Evolutionary conservation across 2,113 vertebrate genomes (phyloP).

Genomic region (Trematocara marginatum): DNA sequence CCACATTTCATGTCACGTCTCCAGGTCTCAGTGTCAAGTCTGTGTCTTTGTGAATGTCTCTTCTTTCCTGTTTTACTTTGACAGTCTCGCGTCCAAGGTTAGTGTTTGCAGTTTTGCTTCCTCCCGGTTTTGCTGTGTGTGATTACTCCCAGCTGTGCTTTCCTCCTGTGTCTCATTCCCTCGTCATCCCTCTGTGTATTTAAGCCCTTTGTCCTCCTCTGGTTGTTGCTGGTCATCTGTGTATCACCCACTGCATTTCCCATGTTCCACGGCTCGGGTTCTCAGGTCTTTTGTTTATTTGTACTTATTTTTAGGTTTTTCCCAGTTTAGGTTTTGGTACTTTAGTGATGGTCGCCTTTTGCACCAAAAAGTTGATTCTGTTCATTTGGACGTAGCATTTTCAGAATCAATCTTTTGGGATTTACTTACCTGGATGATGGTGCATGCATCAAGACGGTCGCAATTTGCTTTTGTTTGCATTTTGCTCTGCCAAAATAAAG

Average conservation of each 20-base stretch:
- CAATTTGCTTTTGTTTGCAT: neutral
- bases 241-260: neutral
- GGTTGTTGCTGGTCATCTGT: neutral
- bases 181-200: neutral
- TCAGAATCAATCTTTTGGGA: neutral
- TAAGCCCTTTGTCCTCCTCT: neutral
- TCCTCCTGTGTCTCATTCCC: neutral
- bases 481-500: neutral
- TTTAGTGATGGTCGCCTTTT: neutral
- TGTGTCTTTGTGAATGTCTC: neutral
- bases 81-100: neutral
- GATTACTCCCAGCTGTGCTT: neutral
- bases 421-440: neutral
- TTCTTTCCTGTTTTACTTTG: neutral
- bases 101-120: accelerated
- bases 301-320: neutral
- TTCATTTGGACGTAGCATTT: neutral
- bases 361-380: neutral
- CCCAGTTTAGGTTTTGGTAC: neutral
- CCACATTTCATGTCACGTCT: neutral
- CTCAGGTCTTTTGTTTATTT: neutral
- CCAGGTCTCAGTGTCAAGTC: neutral
- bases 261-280: neutral
- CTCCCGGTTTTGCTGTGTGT: accelerated
- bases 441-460: accelerated